Evolutionary conservation across 2,797 vertebrate genomes (phyloP).

Genomic region (Allochrocebus solatus): DNA sequence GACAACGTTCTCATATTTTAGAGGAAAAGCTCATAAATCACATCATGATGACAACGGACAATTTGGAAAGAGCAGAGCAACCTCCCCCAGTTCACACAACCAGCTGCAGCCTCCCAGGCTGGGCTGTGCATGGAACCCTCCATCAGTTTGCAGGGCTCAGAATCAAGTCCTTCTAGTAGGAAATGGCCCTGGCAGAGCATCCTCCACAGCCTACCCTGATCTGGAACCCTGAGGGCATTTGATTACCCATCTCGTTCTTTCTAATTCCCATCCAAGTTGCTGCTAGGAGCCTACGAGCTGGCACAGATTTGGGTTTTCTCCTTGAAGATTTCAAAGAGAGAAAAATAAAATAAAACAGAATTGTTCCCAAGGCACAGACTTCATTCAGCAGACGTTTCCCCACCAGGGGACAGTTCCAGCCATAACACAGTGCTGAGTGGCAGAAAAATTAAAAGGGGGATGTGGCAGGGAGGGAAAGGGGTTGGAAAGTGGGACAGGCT

Average conservation of each 20-base stretch:
- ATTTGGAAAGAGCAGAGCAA: conserved; percentile 23
- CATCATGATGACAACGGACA: not conserved
- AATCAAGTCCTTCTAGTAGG: conserved; percentile 15
- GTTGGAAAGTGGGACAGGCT: not conserved
- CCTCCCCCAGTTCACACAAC: not conserved
- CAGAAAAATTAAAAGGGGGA: not conserved
- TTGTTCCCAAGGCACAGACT: not conserved
- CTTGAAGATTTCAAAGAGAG: conserved; percentile 52
- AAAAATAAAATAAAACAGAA: conserved; percentile 18
- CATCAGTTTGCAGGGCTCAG: not conserved
- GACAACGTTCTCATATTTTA: conserved; percentile 3
- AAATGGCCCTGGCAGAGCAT: not conserved
- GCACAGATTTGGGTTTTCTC: conserved; percentile 4
- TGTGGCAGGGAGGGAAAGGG: not conserved
- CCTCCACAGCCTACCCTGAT: not conserved
- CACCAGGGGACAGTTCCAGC: not conserved
- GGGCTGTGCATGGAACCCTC: not conserved
- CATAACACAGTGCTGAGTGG: not conserved
- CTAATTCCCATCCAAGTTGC: not conserved
- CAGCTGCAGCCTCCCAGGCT: conserved; percentile 28
- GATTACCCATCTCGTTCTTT: not conserved
- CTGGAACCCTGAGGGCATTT: not conserved
- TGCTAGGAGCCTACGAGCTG: not conserved
- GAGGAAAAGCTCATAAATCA: conserved; percentile 42
- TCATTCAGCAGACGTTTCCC: not conserved